A percentile compares a stretch with the other conserved stretches of the same genome.
phyloP scores from a whole-genome alignment of 2,797 vertebrate genomes.

The Notamacropus eugenii region DNA sequence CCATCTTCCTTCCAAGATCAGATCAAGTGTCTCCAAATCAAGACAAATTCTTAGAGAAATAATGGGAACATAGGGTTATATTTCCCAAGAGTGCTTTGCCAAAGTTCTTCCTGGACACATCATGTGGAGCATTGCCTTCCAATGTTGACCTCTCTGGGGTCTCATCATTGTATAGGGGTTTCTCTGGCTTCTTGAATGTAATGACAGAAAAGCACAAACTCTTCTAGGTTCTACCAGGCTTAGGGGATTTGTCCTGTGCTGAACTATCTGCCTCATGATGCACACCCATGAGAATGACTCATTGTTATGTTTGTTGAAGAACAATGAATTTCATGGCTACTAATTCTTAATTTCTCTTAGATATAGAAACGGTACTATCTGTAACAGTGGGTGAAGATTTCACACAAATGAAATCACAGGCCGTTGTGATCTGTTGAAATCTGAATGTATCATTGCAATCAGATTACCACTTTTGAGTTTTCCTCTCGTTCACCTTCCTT shows the following conservation, averaged over 20 bases:
- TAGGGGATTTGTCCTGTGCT: not conserved
- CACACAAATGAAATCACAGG: not conserved
- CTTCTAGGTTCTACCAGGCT: not conserved
- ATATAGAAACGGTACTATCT: not conserved
- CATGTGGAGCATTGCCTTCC: not conserved
- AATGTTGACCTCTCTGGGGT: not conserved
- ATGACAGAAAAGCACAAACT: not conserved
- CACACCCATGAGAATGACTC: not conserved
- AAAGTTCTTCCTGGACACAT: not conserved
- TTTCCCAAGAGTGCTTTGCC: constrained; percentile 6
- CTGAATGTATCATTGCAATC: not conserved
- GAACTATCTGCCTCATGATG: not conserved
- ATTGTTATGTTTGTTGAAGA: not conserved
- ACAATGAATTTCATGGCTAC: not conserved
- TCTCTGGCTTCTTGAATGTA: not conserved
- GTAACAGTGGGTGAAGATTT: not conserved
- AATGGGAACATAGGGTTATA: not conserved
- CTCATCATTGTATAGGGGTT: not conserved
- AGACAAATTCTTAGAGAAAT: not conserved
- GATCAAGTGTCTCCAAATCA: not conserved
- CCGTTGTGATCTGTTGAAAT: not conserved
- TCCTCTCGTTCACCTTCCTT: not conserved
- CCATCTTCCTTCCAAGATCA: not conserved
- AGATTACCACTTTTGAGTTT: not conserved
- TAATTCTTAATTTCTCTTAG: not conserved